Evolutionary conservation across 2,888 invertebrate genomes (phyloP), one percentile per base, ranked within the genome.

Genomic region (Cryptocheilus praepositus): DNA sequence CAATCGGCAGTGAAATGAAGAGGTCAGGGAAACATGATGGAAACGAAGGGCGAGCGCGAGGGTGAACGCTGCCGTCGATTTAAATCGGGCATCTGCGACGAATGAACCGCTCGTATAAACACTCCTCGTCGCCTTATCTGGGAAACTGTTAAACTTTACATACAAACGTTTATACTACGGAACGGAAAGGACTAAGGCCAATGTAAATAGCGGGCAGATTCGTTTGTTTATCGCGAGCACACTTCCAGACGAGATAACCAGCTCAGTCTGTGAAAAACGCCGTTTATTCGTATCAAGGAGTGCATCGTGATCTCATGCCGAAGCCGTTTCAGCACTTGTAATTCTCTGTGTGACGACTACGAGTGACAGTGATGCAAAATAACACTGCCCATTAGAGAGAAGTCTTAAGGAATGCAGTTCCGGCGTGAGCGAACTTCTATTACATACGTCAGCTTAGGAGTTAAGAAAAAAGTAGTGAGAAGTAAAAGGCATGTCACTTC

Each of bases 141-240:
- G 61, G 54, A 70, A 74, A 77, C 77, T 77, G 69, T 81, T 80
- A 81, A 85, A 80, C 82, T 84, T 80, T 83, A 80, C 79, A 80
- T 81, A 76, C 75, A 74, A 80, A 79, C 69, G 76, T 78, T 80
- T 78, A 74, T 69, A 70, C 68, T 72, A 66, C 19, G 16, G 57
- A 59, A 61, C 57, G 61, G 36, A n/a, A 79, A 75, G 68, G 71
- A 73, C 74, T 80, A 74, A 81, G 77, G 77, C 76, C 78, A 82
- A 77, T 62, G 77, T 78, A 79, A 83, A 82, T 78, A 81, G 75
- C 67, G 70, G 64, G 56, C 71, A 70, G 73, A 79, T 79, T 80
- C 72, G 73, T 77, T 79, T 80, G 72, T 80, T 76, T 79, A 76
- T 73, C 60, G 64, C 61, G 60, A 64, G 67, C 65, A 71, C 66